Evolutionary conservation across 2,113 vertebrate species (phyloP).

Genomic region (Macrotis lagotis): DNA sequence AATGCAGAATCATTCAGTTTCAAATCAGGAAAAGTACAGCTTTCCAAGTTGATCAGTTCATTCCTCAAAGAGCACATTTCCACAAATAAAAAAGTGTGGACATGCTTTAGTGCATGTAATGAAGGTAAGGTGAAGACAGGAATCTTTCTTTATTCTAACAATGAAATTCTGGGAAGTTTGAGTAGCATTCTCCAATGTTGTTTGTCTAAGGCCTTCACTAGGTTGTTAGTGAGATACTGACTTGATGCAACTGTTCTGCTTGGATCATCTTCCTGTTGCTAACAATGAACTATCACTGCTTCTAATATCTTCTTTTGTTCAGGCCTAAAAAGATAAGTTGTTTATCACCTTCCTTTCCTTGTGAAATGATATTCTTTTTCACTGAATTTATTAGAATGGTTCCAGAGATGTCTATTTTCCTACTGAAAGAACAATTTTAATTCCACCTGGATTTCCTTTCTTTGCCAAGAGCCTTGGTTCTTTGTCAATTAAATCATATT

Average conservation of each 20-base stretch:
- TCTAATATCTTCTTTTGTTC: slow-evolving; percentile 82
- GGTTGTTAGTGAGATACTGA: slow-evolving; percentile 85
- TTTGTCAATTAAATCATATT: slow-evolving; percentile 87
- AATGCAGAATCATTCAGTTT: slow-evolving; percentile 86
- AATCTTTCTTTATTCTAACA: slow-evolving; percentile 76
- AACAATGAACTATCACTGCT: slow-evolving; percentile 69
- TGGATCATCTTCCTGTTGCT: slow-evolving; percentile 73
- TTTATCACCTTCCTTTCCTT: slow-evolving; percentile 77
- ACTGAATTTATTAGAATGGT: slow-evolving; percentile 60
- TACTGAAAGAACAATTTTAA: slow-evolving; percentile 93
- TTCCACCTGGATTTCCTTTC: slow-evolving; percentile 80
- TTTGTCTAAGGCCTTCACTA: slow-evolving; percentile 87
- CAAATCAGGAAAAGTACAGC: slow-evolving; percentile 86
- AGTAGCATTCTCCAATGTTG: slow-evolving; percentile 80
- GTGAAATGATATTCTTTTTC: slow-evolving; percentile 72
- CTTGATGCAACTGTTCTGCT: slow-evolving; percentile 67
- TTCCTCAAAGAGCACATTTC: slow-evolving; percentile 83
- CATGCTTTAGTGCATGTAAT: slow-evolving; percentile 77
- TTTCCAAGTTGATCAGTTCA: slow-evolving; percentile 85
- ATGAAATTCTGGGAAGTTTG: slow-evolving; percentile 69
- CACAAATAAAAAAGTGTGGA: slow-evolving; percentile 79
- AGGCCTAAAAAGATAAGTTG: slow-evolving; percentile 81
- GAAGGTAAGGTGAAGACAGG: slow-evolving; percentile 60
- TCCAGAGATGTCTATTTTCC: slow-evolving; percentile 78
- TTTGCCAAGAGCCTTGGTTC: slow-evolving; percentile 83